These are phyloP conservation scores for Drosophila mimetica DNA, from an alignment of 2,888 invertebrate species.

Conservation along the genomic window DNA sequence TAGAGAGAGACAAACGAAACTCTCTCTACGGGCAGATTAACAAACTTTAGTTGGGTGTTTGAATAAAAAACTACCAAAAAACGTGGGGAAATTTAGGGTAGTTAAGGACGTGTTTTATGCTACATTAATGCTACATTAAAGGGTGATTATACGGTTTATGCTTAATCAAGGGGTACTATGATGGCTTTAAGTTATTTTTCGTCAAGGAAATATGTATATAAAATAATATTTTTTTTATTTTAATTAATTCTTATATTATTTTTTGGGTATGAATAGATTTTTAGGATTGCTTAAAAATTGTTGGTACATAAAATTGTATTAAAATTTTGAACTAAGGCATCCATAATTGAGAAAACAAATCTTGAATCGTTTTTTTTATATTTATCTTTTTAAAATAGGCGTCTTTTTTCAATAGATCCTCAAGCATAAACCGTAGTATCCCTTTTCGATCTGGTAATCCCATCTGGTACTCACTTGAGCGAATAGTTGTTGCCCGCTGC, in stretches of 20 bases:
- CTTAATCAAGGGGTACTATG: background rate
- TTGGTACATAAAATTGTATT: too few relatives aligned
- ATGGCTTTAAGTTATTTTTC: too few relatives aligned
- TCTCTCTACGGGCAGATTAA: slow-evolving; percentile 14
- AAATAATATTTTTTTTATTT: too few relatives aligned
- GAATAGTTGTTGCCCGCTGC: slow-evolving; percentile 90
- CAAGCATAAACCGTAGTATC: too few relatives aligned
- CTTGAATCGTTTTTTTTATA: too few relatives aligned
- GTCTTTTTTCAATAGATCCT: too few relatives aligned
- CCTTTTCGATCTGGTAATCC: background rate
- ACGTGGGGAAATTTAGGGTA: slow-evolving; percentile 9
- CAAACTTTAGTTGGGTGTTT: slow-evolving; percentile 21
- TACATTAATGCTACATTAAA: slow-evolving; percentile 22
- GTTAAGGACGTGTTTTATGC: slow-evolving; percentile 10
- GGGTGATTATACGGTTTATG: background rate
- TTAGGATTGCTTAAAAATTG: too few relatives aligned
- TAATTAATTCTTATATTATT: too few relatives aligned
- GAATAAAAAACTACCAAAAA: slow-evolving; percentile 36
- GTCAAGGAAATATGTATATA: too few relatives aligned
- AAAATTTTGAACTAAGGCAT: too few relatives aligned
- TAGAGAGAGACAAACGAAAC: slow-evolving; percentile 25
- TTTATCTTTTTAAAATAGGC: too few relatives aligned
- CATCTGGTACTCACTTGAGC: slow-evolving; percentile 88
- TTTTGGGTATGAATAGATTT: background rate
- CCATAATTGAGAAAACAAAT: too few relatives aligned